Evolutionary conservation across 2,888 invertebrate genomes (phyloP), one percentile per base, ranked within the genome.

Genomic region (Hirtodrosophila alboralis): DNA sequence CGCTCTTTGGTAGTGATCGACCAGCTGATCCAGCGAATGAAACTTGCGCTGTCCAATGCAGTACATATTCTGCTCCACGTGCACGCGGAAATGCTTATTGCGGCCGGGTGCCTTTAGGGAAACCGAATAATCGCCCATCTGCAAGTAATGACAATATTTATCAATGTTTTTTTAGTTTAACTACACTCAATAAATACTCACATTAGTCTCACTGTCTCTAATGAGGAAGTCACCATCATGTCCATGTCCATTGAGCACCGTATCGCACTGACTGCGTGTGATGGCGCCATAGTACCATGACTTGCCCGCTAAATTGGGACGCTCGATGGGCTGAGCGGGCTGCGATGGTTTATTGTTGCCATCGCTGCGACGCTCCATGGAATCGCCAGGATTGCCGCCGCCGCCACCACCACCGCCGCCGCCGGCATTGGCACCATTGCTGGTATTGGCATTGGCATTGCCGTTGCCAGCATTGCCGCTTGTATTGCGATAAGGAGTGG

Each of bases 41-140:
- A 99, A 99, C 92, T 97, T 97, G 90, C 99, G 96, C 92, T 98
- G 98, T 34, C 99, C 99, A 92, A 99, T 99, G 92, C 97, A 97
- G 91, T 97, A 98, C 81, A 97, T 93, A 68, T 95, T 94, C 79
- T 96, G 96, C 90, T 97, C 97, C 69, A 98, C 97, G 91, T 98
- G 98, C 87, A 99, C 98, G 89, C 98, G 95, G 93, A 99, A 99
- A 92, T 99, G 99, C 91, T 99, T 99, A 93, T 99, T 99, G 84
- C 98, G 95, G 16, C 96, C 97, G 36, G 98, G 96, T 41, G 99
- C 99, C 92, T 99, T 98, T 89, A 99, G 92, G 44, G 99, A 98
- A 84, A 99, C 98, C 9, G 98, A 98, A 92, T 95, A 98, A 92
- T 99, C 99, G 74, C 99, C 99, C 92, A 97, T 95, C 98, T 99